Conservation (phyloP, 2,113 vertebrate species). For the Pterocles gutturalis region DNA sequence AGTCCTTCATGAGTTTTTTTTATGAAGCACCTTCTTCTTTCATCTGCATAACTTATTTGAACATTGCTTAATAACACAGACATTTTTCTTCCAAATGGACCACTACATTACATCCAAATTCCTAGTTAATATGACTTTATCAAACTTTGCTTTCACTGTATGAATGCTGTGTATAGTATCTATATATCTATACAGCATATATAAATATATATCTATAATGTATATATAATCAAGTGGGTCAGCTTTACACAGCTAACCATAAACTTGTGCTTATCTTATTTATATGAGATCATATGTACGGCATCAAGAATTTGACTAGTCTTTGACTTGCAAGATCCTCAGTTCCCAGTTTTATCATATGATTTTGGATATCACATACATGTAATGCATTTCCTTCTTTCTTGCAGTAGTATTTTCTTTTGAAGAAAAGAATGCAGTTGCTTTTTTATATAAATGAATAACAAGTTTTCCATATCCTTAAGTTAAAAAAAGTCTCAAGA, state of each 20-base stretch:
- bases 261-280: slow-evolving; percentile 68
- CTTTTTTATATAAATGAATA: neutral
- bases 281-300: slow-evolving; percentile 45
- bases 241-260: slow-evolving; percentile 58
- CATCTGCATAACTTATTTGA: neutral
- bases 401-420: slow-evolving; percentile 14
- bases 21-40: neutral
- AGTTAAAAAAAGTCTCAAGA: slow-evolving; percentile 41
- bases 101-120: slow-evolving; percentile 23
- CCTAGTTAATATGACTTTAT: slow-evolving; percentile 17
- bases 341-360: neutral
- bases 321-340: neutral
- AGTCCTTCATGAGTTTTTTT: slow-evolving; percentile 9
- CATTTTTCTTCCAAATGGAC: neutral
- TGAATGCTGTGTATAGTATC: slow-evolving; percentile 33
- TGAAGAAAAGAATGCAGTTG: slow-evolving; percentile 39
- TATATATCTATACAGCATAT: slow-evolving; percentile 58
- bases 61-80: neutral
- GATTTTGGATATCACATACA: slow-evolving; percentile 10
- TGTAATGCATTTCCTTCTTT: slow-evolving; percentile 4
- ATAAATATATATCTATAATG: slow-evolving; percentile 71
- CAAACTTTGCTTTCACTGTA: slow-evolving; percentile 19
- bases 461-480: slow-evolving; percentile 32
- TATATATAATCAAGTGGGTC: slow-evolving; percentile 50
- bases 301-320: slow-evolving; percentile 47